Evolutionary conservation across 2,113 vertebrate genomes (phyloP), one percentile per base, ranked within the genome.

Genomic region (Tachysurus vachellii): DNA sequence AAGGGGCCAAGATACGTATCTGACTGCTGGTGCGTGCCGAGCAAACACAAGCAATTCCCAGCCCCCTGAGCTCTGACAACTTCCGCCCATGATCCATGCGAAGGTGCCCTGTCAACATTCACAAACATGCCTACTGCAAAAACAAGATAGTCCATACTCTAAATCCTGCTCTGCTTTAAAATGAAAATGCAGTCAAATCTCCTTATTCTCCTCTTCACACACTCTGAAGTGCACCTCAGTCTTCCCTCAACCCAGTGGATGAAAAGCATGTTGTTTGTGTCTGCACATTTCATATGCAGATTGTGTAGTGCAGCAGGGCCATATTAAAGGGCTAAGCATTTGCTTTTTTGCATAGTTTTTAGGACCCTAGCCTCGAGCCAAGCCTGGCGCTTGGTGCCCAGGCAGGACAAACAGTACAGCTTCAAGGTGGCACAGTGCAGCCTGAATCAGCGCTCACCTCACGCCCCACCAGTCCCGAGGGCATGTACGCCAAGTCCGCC

Each of bases 401-500:
- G 59, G 84, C 83, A 62, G 91, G 89, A 89, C 86, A 76, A 85
- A 91, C 83, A 88, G 86, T 77, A 64, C 86, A 79, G 86, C 92
- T 91, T 93, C 88, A 92, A 93, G 92, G 91, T 91, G 91, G 92
- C 91, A 91, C 71, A 88, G 88, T 86, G 89, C 84, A 86, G 86
- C 88, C 79, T 84, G 92, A 90, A 89, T 90, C 88, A 87, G 87
- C 88, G 89, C 88, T 86, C 81, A 83, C 86, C 87, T 88, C 87
- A 86, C 86, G 73, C 89, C 80, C 87, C 56, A 53, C 66, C 81
- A 87, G 85, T 93, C 93, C 91, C 89, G 66, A 56, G 90, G 91
- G 88, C 82, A 82, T 86, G 64, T 70, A 83, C 90, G 79, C 87
- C 92, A 90, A 91, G 90, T 87, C 89, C 81, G 75, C 92, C 92